Percentiles rank a stretch among this genome's conserved stretches.
phyloP scores from a whole-genome alignment of 2,113 vertebrate species.

The Proterorhinus semilunaris region DNA sequence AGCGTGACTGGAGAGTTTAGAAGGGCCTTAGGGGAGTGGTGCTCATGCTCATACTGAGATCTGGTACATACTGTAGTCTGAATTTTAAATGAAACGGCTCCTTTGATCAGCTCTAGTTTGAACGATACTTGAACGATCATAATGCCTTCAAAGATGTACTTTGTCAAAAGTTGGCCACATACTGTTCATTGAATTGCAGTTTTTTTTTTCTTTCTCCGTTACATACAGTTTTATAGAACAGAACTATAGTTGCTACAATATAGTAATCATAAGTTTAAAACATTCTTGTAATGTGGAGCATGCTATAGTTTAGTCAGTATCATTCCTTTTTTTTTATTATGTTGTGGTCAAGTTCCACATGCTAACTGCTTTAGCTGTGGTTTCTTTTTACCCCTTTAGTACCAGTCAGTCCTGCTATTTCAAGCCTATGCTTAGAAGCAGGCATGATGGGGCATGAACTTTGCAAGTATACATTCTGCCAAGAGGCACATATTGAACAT shows the following conservation, averaged over 20 bases:
- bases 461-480: constrained; percentile 48
- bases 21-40: background rate
- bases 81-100: background rate
- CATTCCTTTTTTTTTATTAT: constrained; percentile 44
- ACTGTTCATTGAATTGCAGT: background rate
- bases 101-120: background rate
- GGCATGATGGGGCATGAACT: constrained; percentile 73
- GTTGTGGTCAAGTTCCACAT: constrained; percentile 62
- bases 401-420: constrained; percentile 62
- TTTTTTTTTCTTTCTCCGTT: constrained; percentile 11
- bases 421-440: constrained; percentile 66
- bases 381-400: constrained; percentile 32
- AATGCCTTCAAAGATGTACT: background rate
- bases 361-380: constrained; percentile 52
- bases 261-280: no score
- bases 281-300: background rate
- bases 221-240: constrained; percentile 11
- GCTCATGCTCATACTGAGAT: constrained; percentile 7
- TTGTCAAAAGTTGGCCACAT: background rate
- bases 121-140: background rate
- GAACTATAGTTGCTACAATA: no score
- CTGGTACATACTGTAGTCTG: background rate
- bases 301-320: no score
- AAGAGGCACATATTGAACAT: constrained; percentile 53
- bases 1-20: constrained; percentile 18